Evolutionary conservation across 2,113 vertebrate genomes (phyloP), one percentile per base, ranked within the genome.

Genomic region (Protobothrops mucrosquamatus): DNA sequence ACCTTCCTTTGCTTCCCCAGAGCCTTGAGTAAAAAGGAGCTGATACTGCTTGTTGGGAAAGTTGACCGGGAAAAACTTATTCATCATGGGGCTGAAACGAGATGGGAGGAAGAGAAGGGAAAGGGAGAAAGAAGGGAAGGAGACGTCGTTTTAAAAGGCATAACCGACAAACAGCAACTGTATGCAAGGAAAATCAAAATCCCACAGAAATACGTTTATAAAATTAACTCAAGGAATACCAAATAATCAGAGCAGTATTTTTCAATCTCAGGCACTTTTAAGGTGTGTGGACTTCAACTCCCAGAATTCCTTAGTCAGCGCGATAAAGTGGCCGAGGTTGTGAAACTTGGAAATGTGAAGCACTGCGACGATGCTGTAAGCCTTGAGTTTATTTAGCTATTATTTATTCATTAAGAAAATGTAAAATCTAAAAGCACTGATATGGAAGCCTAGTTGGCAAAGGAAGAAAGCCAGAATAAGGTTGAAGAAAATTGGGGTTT

Each of bases 1-100:
- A 99, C 99, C 99, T 98, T 99, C 99, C 97, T 98, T 99, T 96
- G 95, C 97, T 94, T 99, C 99, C 94, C 98, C 99, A 1, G 98
- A 97, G 93, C 99, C 99, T 97, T 99, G 99, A 34, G 99, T 99
- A 97, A 99, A 99, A 94, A 99, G 99, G 92, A 99, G 98, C 98
- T 99, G 99, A 96, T 98, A 99, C 96, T 99, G 99, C 92, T 98
- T 99, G 97, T 98, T 99, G 92, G 99, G 98, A 88, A 99, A 97
- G 81, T 96, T 98, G 3, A 96, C 97, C 34, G 99, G 99, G 93
- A 99, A 98, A 93, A 99, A 94, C 93, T 98, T 98, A 98, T 98
- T 98, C 98, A 99, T 99, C 96, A 99, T 96, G 89, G 99, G 99
- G 97, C 99, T 99, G 97, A 94, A 98, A 96, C 81, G 92, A 96